phyloP scores from a whole-genome alignment of 2,888 invertebrate genomes.

The Tenthredo notha region DNA sequence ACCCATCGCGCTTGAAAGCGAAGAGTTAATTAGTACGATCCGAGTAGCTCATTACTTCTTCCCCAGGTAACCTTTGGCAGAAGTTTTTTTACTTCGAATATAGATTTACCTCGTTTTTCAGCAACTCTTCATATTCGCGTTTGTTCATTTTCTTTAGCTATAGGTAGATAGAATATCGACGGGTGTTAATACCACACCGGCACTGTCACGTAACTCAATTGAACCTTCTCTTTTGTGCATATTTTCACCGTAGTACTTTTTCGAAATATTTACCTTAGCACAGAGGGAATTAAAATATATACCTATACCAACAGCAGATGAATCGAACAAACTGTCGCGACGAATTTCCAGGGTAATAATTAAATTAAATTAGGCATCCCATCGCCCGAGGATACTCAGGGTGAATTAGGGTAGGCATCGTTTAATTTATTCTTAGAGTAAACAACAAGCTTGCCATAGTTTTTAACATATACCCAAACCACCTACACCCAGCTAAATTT shows the following conservation, averaged over 20 bases:
- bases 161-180: neutral
- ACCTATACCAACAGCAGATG: neutral
- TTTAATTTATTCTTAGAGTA: conserved; percentile 29
- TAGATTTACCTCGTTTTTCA: neutral
- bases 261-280: neutral
- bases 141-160: neutral
- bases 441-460: neutral
- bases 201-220: neutral
- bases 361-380: neutral
- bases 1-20: neutral
- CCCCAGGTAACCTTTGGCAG: neutral
- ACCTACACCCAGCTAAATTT: neutral
- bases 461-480: neutral
- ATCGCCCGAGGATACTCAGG: neutral
- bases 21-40: neutral
- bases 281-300: neutral
- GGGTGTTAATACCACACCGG: neutral
- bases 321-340: conserved; percentile 5
- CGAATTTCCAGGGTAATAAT: neutral
- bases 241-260: neutral
- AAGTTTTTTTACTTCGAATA: neutral
- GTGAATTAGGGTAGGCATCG: neutral
- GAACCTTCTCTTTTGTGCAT: neutral
- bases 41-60: conserved; percentile 27
- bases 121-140: neutral